A percentile compares a stretch with the other conserved stretches of the same genome.
phyloP scores from a whole-genome alignment of 1,140 invertebrate species.

The Galendromus occidentalis region DNA sequence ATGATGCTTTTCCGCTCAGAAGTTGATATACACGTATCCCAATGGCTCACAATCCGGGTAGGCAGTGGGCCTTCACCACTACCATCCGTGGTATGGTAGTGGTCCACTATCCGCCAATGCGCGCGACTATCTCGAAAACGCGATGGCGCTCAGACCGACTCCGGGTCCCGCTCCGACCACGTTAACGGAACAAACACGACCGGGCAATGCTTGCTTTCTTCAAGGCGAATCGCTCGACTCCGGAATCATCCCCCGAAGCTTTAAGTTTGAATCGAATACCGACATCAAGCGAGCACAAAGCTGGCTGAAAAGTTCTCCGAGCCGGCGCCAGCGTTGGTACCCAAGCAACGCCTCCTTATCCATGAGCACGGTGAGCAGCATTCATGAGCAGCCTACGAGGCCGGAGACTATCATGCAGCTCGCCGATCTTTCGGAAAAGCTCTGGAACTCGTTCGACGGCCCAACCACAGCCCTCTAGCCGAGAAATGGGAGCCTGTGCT shows the following conservation, averaged over 20 bases:
- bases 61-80: conserved; percentile 91
- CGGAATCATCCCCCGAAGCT: conserved; percentile 62
- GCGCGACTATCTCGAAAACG: conserved; percentile 70
- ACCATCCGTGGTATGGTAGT: conserved; percentile 62
- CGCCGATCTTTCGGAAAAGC: conserved; percentile 52
- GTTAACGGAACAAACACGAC: conserved; percentile 92
- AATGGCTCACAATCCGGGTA: conserved; percentile 78
- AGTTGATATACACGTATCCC: conserved; percentile 75
- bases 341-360: conserved; percentile 73
- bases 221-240: conserved; percentile 60
- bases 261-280: conserved; percentile 88
- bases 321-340: conserved; percentile 57
- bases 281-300: conserved; percentile 72
- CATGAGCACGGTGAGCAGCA: conserved; percentile 91
- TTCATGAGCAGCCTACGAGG: conserved; percentile 74
- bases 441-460: conserved; percentile 42
- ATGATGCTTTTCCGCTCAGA: conserved; percentile 64
- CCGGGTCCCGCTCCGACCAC: conserved; percentile 92
- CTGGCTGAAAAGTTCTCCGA: conserved; percentile 81
- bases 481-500: conserved; percentile 73
- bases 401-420: conserved; percentile 51
- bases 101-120: conserved; percentile 70
- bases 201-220: conserved; percentile 97
- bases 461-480: conserved; percentile 29
- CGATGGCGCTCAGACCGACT: conserved; percentile 62